Conservation (phyloP, 1,140 invertebrate species). For the Argopecten irradians region DNA sequence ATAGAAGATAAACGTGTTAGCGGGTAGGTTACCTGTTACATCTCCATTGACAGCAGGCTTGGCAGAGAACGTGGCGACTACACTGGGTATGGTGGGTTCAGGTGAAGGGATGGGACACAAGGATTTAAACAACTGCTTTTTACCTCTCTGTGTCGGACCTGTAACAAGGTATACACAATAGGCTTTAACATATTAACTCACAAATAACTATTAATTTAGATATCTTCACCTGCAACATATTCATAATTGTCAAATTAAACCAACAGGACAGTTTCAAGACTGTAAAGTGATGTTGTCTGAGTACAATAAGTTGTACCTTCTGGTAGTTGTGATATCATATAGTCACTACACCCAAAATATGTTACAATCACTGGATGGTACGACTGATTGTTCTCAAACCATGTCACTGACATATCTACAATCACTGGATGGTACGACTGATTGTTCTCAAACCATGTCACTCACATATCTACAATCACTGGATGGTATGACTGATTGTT, state of each 20-base stretch:
- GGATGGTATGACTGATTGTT: too few relatives aligned
- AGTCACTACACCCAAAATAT: too few relatives aligned
- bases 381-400: too few relatives aligned
- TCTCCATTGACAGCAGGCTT: slow-evolving; percentile 70
- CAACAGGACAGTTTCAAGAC: not conserved
- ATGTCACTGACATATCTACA: too few relatives aligned
- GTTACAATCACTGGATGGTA: too few relatives aligned
- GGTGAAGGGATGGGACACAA: slow-evolving; percentile 69
- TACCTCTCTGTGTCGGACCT: slow-evolving; percentile 67
- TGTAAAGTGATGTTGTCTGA: not conserved
- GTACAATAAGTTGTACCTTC: too few relatives aligned
- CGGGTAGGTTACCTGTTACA: slow-evolving; percentile 53
- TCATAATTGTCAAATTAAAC: not conserved
- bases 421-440: too few relatives aligned
- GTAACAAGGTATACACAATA: slow-evolving; percentile 29
- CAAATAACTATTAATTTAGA: not conserved
- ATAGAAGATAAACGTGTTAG: not conserved
- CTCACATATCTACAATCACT: too few relatives aligned
- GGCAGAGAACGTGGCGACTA: slow-evolving; percentile 69
- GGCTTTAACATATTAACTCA: not conserved
- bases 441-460: too few relatives aligned
- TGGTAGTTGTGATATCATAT: too few relatives aligned
- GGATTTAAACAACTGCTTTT: slow-evolving; percentile 69
- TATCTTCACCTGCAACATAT: not conserved
- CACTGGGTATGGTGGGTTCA: slow-evolving; percentile 67